phyloP scores from a whole-genome alignment of 1,140 invertebrate species.

The Drosophila parvula region DNA sequence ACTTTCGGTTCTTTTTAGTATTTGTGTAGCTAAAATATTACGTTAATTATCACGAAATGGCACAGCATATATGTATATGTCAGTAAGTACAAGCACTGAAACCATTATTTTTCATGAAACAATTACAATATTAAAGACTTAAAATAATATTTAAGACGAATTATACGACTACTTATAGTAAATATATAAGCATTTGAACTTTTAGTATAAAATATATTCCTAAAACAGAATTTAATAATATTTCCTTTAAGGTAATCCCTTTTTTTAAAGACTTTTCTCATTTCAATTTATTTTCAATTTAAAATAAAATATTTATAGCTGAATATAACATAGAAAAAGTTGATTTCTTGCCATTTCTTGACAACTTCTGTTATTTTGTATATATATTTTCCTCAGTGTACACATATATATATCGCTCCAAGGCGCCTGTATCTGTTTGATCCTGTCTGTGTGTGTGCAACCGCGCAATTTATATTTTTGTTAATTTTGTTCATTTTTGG shows the following conservation, averaged over 20 bases:
- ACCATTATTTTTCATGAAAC: background rate
- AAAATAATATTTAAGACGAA: too few relatives aligned
- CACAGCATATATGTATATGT: slow-evolving; percentile 43
- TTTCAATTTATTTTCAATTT: background rate
- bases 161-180: too few relatives aligned
- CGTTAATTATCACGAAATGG: slow-evolving; percentile 70
- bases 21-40: slow-evolving; percentile 66
- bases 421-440: slow-evolving; percentile 26
- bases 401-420: slow-evolving; percentile 10
- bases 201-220: too few relatives aligned
- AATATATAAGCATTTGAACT: too few relatives aligned
- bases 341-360: background rate
- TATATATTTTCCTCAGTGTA: background rate
- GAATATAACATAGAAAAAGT: background rate
- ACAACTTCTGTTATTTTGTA: background rate
- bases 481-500: slow-evolving; percentile 66
- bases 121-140: too few relatives aligned
- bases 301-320: background rate
- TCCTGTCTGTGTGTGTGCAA: slow-evolving; percentile 19
- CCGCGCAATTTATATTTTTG: slow-evolving; percentile 61
- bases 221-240: background rate
- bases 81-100: background rate
- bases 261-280: background rate
- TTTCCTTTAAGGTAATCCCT: background rate
- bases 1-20: slow-evolving; percentile 56